Evolutionary conservation across 2,797 vertebrate genomes (phyloP), one percentile per base, ranked within the genome.

Genomic region (Spinibarbus caldwelli): DNA sequence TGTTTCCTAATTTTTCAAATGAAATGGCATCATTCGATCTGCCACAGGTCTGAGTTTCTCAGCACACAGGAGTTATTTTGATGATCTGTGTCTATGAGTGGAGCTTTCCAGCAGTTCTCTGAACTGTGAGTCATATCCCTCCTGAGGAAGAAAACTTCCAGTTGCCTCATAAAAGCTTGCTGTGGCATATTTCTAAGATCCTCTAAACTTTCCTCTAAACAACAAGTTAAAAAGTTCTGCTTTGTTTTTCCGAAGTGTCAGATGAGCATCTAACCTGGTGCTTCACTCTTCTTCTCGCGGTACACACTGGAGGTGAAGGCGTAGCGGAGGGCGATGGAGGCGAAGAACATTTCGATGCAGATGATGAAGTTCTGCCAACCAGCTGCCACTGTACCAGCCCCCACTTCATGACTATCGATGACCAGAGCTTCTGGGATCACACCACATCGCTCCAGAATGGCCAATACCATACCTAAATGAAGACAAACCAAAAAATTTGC

Each of bases 301-400:
- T 99, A 99, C 80, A 97, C 97, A 4, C 94, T 96, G 93, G 95
- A 97, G 86, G 95, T 95, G 93, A 98, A 99, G 10, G 98, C 98
- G 0, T 97, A 97, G 45, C 96, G 95, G 62, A 99, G 95, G 12
- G 98, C 97, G 0, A 98, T 91, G 29, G 98, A 94, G 0, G 97
- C 98, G 0, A 98, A 98, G 85, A 98, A 91, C 98, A 99, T 99
- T 91, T 99, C 98, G 0, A 98, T 96, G 91, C 97, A 99, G 93
- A 95, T 98, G 91, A 98, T 95, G 89, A 99, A 98, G 93, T 99
- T 99, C 94, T 99, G 98, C 95, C 98, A 99, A 88, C 98, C 97
- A 0, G 98, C 97, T 0, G 98, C 97, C 87, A 99, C 96, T 0
- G 97, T 97, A 70, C 98, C 98, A 0, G 98, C 97, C 3, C 96